Evolutionary conservation across 1,140 invertebrate species (phyloP).

Genomic region (Bombus vancouverensis): DNA sequence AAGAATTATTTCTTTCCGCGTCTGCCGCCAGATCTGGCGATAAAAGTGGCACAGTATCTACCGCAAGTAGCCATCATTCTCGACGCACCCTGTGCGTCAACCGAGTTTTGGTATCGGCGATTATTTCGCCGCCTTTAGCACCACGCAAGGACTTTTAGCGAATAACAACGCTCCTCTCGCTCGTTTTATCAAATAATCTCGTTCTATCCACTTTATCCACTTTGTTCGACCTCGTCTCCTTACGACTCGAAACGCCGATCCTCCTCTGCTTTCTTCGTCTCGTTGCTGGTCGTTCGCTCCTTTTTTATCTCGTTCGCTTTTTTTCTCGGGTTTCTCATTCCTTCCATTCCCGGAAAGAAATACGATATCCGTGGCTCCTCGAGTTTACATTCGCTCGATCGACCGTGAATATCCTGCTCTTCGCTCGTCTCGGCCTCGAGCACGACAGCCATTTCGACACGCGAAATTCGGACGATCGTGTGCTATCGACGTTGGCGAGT

Average conservation of each 20-base stretch:
- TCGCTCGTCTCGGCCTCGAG: conserved; percentile 34
- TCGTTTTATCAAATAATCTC: conserved; percentile 31
- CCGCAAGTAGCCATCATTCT: conserved; percentile 4
- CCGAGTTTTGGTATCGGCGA: neutral
- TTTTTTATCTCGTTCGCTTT: neutral
- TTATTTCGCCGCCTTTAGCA: neutral
- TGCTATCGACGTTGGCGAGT: conserved; percentile 47
- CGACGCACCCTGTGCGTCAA: neutral
- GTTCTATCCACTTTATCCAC: conserved; percentile 23
- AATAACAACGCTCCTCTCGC: neutral
- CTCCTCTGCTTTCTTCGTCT: too few relatives aligned
- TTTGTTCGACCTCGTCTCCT: neutral
- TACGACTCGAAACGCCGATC: neutral
- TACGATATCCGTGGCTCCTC: conserved; percentile 37
- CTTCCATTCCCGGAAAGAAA: too few relatives aligned
- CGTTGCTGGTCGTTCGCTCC: neutral
- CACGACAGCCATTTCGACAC: conserved; percentile 52
- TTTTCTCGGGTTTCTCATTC: neutral
- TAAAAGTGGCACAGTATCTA: conserved; percentile 13
- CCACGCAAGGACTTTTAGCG: neutral
- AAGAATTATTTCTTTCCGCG: conserved; percentile 14
- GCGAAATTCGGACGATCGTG: conserved; percentile 57
- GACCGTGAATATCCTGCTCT: conserved; percentile 51
- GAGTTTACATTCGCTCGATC: conserved; percentile 40
- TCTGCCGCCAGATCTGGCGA: neutral